Evolutionary conservation across 2,888 invertebrate genomes (phyloP).

Genomic region (Poecilus cupreus): DNA sequence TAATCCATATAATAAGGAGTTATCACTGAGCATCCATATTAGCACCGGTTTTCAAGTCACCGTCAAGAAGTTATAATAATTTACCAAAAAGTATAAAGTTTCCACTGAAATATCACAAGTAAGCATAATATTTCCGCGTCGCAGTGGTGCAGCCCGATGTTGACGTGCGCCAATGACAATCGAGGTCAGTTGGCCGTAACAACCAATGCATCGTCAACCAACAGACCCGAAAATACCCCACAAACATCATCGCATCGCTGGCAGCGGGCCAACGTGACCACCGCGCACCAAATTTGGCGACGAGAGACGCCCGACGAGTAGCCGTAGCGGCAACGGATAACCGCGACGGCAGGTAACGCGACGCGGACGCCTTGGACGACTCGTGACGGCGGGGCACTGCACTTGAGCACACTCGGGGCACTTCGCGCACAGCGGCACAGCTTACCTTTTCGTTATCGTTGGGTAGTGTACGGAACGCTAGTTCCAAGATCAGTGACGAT

Average conservation of each 20-base stretch:
- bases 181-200: no score
- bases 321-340: neutral
- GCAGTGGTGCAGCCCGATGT: neutral
- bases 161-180: neutral
- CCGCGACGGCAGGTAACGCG: slow-evolving; percentile 59
- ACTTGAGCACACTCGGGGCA: neutral
- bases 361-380: neutral
- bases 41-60: neutral
- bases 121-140: no score
- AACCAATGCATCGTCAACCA: no score
- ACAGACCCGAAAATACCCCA: neutral
- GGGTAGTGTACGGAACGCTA: slow-evolving; percentile 67
- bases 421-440: neutral
- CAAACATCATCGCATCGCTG: slow-evolving; percentile 67
- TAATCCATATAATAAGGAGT: slow-evolving; percentile 5
- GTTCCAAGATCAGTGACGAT: slow-evolving; percentile 63
- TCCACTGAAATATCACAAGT: neutral
- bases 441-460: slow-evolving; percentile 73
- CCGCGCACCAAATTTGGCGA: slow-evolving; percentile 75
- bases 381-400: neutral
- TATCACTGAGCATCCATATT: neutral
- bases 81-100: neutral
- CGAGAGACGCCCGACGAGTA: slow-evolving; percentile 62
- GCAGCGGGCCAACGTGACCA: slow-evolving; percentile 69
- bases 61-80: neutral